A percentile compares a stretch with the other conserved stretches of the same genome.
phyloP scores from a whole-genome alignment of 2,113 vertebrate genomes.

The Petrocephalus zakoni region DNA sequence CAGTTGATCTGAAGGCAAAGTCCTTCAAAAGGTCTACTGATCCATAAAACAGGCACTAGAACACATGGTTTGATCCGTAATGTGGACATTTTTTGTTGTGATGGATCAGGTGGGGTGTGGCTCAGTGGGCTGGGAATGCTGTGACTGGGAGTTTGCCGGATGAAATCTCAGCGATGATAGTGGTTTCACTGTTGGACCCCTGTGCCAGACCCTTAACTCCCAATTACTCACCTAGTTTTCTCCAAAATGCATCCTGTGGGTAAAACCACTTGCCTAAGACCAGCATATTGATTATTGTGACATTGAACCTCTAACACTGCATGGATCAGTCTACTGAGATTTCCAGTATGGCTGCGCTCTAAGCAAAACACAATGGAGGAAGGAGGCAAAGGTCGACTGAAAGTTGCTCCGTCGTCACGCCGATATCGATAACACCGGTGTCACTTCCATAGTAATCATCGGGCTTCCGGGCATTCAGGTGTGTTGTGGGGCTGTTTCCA shows the following conservation, averaged over 20 bases:
- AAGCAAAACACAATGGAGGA: background rate
- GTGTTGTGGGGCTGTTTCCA: background rate
- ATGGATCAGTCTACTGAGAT: background rate
- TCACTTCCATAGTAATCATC: background rate
- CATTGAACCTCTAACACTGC: background rate
- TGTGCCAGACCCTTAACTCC: background rate
- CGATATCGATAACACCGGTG: background rate
- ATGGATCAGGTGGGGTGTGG: background rate
- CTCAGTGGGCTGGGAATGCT: background rate
- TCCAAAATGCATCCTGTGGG: background rate
- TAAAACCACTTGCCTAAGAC: background rate
- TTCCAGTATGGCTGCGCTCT: background rate
- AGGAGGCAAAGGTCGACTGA: background rate
- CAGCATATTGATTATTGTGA: background rate
- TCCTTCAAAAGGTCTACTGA: background rate
- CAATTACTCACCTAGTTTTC: background rate
- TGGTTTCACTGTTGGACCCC: background rate
- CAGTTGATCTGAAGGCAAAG: background rate
- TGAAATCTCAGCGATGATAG: background rate
- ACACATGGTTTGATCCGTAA: background rate
- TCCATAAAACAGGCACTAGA: background rate
- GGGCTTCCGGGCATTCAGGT: background rate
- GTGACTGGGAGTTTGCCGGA: background rate
- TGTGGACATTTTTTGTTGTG: background rate
- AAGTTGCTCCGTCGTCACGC: background rate